phyloP scores from a whole-genome alignment of 2,888 invertebrate genomes.

The Melitaea athalia region DNA sequence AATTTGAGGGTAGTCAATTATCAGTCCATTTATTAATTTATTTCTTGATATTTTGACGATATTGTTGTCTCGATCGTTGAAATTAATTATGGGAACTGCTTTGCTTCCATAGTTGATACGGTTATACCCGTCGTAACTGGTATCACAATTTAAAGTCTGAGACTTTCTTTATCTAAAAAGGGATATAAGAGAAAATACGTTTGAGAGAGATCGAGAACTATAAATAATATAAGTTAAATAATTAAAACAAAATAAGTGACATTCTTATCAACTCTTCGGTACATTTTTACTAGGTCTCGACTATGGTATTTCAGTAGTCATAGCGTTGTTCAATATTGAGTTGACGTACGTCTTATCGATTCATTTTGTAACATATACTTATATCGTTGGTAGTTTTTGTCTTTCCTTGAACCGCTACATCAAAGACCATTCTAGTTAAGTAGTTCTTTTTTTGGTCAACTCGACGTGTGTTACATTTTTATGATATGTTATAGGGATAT shows the following conservation, averaged over 20 bases:
- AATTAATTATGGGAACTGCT: too few species aligned
- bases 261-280: neutral
- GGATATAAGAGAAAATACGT: too few species aligned
- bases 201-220: too few species aligned
- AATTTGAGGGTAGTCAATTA: too few species aligned
- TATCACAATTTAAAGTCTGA: too few species aligned
- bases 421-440: neutral
- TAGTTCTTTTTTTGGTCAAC: slow-evolving; percentile 3
- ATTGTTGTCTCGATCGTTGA: neutral
- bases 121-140: too few species aligned
- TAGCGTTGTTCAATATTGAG: neutral
- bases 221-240: too few species aligned
- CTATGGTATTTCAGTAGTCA: neutral
- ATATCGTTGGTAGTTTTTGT: neutral
- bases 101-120: too few species aligned
- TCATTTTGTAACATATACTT: neutral
- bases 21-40: too few species aligned
- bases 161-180: too few species aligned
- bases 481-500: neutral
- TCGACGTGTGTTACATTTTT: slow-evolving; percentile 18
- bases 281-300: neutral
- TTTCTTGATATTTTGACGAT: neutral
- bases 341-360: neutral
- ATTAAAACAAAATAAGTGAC: neutral
- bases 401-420: slow-evolving; percentile 2